These are phyloP conservation scores for Spodoptera picta DNA, from an alignment of 2,888 invertebrate genomes.

Conservation along the genomic window DNA sequence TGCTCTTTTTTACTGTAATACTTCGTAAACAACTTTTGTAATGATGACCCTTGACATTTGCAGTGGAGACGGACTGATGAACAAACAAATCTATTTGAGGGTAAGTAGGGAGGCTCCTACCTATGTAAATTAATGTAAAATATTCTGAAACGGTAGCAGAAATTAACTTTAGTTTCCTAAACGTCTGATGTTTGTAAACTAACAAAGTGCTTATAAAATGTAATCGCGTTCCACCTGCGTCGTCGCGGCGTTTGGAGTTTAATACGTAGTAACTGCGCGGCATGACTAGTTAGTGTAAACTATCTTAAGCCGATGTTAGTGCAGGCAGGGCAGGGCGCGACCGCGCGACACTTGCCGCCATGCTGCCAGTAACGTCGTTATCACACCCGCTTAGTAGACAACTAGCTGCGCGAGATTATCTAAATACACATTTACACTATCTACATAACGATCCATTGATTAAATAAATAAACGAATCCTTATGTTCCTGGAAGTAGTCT, in stretches of 20 bases:
- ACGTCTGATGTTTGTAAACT: background rate
- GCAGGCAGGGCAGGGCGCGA: slow-evolving; percentile 19
- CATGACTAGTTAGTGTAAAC: slow-evolving; percentile 35
- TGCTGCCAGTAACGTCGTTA: slow-evolving; percentile 22
- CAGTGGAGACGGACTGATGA: too few relatives aligned
- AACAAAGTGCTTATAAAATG: slow-evolving; percentile 7
- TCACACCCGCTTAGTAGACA: slow-evolving; percentile 5
- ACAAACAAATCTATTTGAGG: too few relatives aligned
- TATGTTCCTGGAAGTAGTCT: too few relatives aligned
- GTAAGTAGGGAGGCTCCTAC: too few relatives aligned
- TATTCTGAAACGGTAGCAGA: too few relatives aligned
- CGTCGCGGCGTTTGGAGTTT: slow-evolving; percentile 21
- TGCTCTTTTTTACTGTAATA: too few relatives aligned
- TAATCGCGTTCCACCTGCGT: slow-evolving; percentile 3
- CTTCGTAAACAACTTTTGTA: too few relatives aligned
- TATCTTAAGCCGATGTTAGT: slow-evolving; percentile 34
- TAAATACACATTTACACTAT: background rate
- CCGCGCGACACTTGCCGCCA: slow-evolving; percentile 21
- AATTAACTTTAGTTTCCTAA: background rate
- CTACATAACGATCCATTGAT: too few relatives aligned
- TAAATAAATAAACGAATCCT: too few relatives aligned
- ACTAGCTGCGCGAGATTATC: background rate
- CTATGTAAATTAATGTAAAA: too few relatives aligned
- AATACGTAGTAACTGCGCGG: slow-evolving; percentile 15
- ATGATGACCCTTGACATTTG: too few relatives aligned